A percentile compares a stretch with the other conserved stretches of the same genome.
Evolutionary conservation across 2,113 vertebrate genomes (phyloP).

Genomic region (Ciconia stormi): DNA sequence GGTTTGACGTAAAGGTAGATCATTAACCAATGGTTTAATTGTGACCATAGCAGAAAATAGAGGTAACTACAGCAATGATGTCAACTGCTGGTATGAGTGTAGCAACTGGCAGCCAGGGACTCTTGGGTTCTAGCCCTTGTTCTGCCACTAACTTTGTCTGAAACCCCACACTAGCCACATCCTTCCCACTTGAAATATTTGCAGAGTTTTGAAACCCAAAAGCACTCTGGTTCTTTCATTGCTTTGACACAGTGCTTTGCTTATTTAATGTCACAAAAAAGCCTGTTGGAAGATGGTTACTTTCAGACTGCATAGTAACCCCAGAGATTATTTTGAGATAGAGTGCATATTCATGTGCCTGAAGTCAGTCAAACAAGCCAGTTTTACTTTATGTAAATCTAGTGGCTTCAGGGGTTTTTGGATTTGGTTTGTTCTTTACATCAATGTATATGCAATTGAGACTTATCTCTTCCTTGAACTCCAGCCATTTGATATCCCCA

Average conservation of each 20-base stretch:
- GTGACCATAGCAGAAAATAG: neutral
- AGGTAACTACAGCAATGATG: neutral
- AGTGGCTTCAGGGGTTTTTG: neutral
- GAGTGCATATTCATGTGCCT: neutral
- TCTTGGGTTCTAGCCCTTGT: neutral
- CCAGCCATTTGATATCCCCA: neutral
- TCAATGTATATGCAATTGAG: neutral
- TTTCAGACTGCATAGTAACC: neutral
- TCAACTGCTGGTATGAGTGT: neutral
- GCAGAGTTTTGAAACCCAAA: neutral
- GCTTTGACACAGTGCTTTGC: neutral
- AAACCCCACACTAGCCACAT: neutral
- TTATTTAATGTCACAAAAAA: neutral
- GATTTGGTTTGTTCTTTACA: neutral
- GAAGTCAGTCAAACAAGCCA: neutral
- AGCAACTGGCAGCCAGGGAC: neutral
- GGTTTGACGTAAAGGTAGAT: neutral
- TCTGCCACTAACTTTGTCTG: neutral
- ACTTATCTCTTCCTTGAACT: neutral
- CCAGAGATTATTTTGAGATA: neutral
- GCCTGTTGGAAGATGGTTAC: neutral
- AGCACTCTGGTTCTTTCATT: neutral
- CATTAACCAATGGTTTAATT: neutral
- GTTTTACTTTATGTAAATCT: neutral
- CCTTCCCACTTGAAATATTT: neutral